Percentiles rank a stretch among this genome's conserved stretches.
These are phyloP conservation scores for Oryzias curvinotus DNA, from an alignment of 2,113 vertebrate species.

Conservation along the genomic window DNA sequence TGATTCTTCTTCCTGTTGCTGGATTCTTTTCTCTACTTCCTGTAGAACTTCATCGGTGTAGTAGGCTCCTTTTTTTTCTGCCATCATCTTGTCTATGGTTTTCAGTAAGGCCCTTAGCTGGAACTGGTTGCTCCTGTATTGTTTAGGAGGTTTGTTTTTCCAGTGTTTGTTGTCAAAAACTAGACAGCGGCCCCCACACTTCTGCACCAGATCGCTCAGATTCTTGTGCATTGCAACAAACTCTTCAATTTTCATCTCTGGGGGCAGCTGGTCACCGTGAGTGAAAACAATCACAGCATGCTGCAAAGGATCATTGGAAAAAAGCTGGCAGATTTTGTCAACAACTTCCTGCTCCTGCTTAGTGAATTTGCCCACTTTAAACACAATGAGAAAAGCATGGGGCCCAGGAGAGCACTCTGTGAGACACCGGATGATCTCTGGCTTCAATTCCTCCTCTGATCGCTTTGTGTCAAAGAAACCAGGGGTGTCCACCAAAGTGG, in stretches of 20 bases:
- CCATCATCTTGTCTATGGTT: constrained; percentile 13
- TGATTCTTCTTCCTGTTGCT: background rate
- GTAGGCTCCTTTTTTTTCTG: background rate
- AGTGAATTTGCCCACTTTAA: constrained; percentile 17
- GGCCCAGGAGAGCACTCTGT: constrained; percentile 7
- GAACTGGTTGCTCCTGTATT: constrained; percentile 26
- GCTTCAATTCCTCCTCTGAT: constrained; percentile 6
- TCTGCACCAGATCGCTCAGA: constrained; percentile 6
- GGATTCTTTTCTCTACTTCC: background rate
- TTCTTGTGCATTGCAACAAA: background rate
- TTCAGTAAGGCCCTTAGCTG: constrained; percentile 13
- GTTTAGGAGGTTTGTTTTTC: background rate
- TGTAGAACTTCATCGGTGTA: constrained; percentile 3
- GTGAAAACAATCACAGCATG: background rate
- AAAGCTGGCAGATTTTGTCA: background rate
- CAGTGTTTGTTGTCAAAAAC: constrained; percentile 25
- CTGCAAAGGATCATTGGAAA: constrained; percentile 19
- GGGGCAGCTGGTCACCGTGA: background rate
- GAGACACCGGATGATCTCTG: constrained; percentile 25
- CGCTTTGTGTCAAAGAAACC: background rate
- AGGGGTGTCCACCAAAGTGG: constrained; percentile 9
- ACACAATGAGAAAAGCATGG: constrained; percentile 52
- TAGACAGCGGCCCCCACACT: constrained; percentile 8
- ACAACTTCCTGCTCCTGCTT: constrained; percentile 2
- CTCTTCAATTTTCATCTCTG: background rate